Percentiles rank a stretch among this genome's conserved stretches.
Conservation (phyloP, 2,113 vertebrate species). For the Centropus unirufus region DNA sequence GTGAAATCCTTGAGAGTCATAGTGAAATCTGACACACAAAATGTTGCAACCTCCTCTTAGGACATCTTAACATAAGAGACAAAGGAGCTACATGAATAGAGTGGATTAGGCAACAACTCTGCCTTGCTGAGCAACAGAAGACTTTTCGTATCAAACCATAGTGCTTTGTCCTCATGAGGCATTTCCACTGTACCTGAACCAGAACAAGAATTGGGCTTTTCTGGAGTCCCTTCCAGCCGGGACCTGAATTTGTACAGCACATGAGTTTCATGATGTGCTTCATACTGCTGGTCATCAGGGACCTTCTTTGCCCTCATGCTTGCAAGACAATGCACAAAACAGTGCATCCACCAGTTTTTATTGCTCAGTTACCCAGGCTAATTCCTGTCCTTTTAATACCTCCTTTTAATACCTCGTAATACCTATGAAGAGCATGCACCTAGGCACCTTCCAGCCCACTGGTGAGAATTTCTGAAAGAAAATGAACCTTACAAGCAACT, state of each 20-base stretch:
- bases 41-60: not conserved
- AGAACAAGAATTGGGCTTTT: not conserved
- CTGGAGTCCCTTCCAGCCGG: not conserved
- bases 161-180: not conserved
- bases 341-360: not conserved
- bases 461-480: not conserved
- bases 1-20: not conserved
- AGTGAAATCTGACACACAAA: not conserved
- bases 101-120: not conserved
- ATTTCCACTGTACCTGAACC: not conserved
- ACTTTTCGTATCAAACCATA: not conserved
- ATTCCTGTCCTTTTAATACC: not conserved
- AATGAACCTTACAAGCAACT: slow-evolving; percentile 20
- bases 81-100: not conserved
- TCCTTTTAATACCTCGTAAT: not conserved
- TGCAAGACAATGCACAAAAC: not conserved
- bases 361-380: not conserved
- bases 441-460: not conserved
- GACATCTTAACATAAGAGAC: not conserved
- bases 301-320: not conserved
- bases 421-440: not conserved
- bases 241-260: not conserved
- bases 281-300: not conserved
- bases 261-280: not conserved
- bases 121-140: not conserved